Evolutionary conservation across 2,888 invertebrate genomes (phyloP).

Genomic region (Cantharis nigra): DNA sequence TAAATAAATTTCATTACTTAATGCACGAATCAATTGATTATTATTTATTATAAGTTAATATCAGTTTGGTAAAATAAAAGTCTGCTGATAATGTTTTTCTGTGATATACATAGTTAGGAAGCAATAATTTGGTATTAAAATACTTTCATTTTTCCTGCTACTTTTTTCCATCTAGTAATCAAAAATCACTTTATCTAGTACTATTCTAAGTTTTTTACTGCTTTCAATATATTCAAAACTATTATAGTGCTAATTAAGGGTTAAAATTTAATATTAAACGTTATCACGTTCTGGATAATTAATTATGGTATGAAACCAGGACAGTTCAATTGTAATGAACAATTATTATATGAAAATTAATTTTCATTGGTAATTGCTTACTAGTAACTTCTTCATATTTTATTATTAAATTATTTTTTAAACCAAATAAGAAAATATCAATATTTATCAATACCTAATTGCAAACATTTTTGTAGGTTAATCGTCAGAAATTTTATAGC

Average conservation of each 20-base stretch:
- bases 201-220: background rate
- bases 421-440: background rate
- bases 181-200: background rate
- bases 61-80: too few relatives aligned
- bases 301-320: background rate
- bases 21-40: too few relatives aligned
- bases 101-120: background rate
- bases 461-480: background rate
- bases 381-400: background rate
- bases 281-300: background rate
- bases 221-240: background rate
- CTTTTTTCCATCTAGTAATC: background rate
- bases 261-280: background rate
- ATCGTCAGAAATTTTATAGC: background rate
- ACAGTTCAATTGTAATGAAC: background rate
- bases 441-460: background rate
- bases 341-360: background rate
- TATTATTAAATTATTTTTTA: background rate
- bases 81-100: background rate
- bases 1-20: too few relatives aligned
- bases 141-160: background rate
- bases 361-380: background rate
- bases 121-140: background rate
- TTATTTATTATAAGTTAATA: too few relatives aligned
- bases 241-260: background rate